Base-by-base conservation (phyloP, 2,113 vertebrate species). In the Atrichornis clamosus region DNA sequence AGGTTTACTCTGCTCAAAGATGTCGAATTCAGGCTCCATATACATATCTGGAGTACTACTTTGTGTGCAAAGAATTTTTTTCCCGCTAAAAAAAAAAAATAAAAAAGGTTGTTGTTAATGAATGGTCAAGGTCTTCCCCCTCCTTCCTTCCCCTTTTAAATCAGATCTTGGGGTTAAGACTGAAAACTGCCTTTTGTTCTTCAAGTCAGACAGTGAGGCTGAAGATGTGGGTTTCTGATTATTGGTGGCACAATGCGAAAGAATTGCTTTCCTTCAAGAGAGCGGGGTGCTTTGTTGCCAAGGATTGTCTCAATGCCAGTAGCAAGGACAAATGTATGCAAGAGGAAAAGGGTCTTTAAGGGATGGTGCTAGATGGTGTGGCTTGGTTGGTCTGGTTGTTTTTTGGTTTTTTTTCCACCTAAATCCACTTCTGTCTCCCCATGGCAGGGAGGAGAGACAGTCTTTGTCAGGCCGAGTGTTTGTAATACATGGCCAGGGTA, bases 151-250 rank as follows among this genome's bases (percentile, higher is more conserved):
- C 69, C 64, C 59, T 91, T 97, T 97, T 94, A 96, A 97, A 97
- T 95, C 95, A 97, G 68, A 97, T 97, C 93, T 95, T 84, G 76
- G 93, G 93, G 96, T 97, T 98, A 97, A 97, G 96, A 95, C 72
- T 58, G 95, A 89, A 94, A 97, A 96, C 93, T 97, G 96, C 95
- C 94, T 97, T 97, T 97, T 97, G 94, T 97, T 97, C 94, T 94
- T 96, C 80, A 35, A 96, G 96, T 96, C 80, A 87, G 88, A 95
- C 96, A 80, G 17, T 76, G 87, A 94, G 89, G 87, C 97, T 96
- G 86, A 96, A 96, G 95, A 96, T 97, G 96, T 70, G 89, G 91
- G 92, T 91, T 96, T 97, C 91, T 97, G 96, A 97, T 97, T 95
- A 96, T 97, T 92, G 76, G 95, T 60, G 26, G 83, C 85, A 93